Percentiles rank a stretch among this genome's conserved stretches.
Evolutionary conservation across 2,888 invertebrate genomes (phyloP).

Genomic region (Idaea aversata): DNA sequence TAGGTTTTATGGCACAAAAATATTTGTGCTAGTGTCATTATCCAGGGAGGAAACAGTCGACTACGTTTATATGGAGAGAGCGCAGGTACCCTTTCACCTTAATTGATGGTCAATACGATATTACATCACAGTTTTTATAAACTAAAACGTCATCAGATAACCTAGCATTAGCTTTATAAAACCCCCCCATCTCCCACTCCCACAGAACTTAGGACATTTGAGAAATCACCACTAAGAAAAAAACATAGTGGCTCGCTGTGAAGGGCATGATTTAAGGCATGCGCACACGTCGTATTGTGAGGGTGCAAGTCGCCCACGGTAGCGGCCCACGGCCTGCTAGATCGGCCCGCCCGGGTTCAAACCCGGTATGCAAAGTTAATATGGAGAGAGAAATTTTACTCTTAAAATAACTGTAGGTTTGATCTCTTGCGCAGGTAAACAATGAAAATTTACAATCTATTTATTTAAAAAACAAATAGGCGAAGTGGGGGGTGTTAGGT

Average conservation of each 20-base stretch:
- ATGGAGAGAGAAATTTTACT: slow-evolving; percentile 30
- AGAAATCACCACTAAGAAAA: slow-evolving; percentile 17
- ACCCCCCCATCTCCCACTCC: not conserved
- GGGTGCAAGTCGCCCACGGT: slow-evolving; percentile 68
- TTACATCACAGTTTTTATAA: too few species aligned
- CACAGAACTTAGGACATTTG: not conserved
- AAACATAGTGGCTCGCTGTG: not conserved
- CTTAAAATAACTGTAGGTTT: not conserved
- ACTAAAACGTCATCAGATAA: too few species aligned
- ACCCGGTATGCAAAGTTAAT: slow-evolving; percentile 22
- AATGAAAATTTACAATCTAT: too few species aligned
- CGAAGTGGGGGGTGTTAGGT: too few species aligned
- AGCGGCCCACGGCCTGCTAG: slow-evolving; percentile 65
- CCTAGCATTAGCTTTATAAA: not conserved
- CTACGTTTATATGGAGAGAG: too few species aligned
- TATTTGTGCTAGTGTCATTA: too few species aligned
- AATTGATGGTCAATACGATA: too few species aligned
- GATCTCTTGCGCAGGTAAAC: not conserved
- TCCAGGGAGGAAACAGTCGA: too few species aligned
- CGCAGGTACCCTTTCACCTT: too few species aligned
- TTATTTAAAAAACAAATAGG: too few species aligned
- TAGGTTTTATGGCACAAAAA: too few species aligned
- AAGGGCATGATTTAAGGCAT: slow-evolving; percentile 52
- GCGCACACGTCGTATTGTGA: slow-evolving; percentile 58
- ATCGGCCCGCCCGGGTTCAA: slow-evolving; percentile 70